phyloP scores from a whole-genome alignment of 1,140 invertebrate genomes.

The Tenebrio molitor region DNA sequence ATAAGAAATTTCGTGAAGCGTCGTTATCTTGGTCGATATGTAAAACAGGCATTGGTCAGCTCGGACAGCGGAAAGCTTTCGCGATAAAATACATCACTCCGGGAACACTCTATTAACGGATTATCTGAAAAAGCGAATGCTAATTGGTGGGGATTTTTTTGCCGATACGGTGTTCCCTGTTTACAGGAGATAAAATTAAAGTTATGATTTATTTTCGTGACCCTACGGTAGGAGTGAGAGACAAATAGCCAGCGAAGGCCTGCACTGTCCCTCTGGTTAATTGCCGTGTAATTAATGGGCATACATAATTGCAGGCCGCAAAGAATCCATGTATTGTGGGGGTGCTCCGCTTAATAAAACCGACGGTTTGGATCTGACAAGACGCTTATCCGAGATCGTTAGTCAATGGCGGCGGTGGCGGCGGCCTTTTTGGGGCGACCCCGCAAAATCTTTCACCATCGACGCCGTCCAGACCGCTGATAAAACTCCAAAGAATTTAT shows the following conservation, averaged over 20 bases:
- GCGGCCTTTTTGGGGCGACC: no score
- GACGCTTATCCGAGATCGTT: not conserved
- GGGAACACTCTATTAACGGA: constrained; percentile 41
- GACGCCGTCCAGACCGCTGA: no score
- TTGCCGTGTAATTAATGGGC: constrained; percentile 59
- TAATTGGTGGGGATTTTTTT: constrained; percentile 40
- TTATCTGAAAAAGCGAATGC: constrained; percentile 44
- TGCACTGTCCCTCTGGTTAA: constrained; percentile 57
- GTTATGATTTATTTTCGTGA: constrained; percentile 53
- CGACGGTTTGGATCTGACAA: constrained; percentile 34
- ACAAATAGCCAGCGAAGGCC: constrained; percentile 44
- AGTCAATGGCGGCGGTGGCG: not conserved
- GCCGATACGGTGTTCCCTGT: constrained; percentile 42
- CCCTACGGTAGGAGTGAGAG: constrained; percentile 41
- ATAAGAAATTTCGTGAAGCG: no score
- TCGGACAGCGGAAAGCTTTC: constrained; percentile 18
- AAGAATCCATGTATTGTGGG: constrained; percentile 50
- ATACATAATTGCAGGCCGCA: constrained; percentile 48
- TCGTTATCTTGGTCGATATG: constrained; percentile 13
- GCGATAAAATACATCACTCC: constrained; percentile 15
- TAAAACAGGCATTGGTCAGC: constrained; percentile 31
- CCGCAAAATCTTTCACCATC: no score
- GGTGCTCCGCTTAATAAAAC: constrained; percentile 53
- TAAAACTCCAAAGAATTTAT: no score
- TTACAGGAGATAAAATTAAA: constrained; percentile 53